Conservation (phyloP, 2,797 vertebrate genomes). For the Phataginus tetradactyla region DNA sequence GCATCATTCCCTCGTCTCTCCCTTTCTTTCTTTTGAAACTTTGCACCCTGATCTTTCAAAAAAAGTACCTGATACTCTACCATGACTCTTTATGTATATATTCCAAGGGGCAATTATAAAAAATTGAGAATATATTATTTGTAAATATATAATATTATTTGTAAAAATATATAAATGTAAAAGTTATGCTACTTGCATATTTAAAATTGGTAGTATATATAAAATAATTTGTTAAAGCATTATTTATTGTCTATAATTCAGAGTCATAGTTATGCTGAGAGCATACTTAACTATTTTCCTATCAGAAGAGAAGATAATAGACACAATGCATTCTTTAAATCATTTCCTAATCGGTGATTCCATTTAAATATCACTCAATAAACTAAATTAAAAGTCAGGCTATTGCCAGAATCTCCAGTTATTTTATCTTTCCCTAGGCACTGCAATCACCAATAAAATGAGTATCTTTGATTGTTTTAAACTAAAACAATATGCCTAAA, state of each 20-base stretch:
- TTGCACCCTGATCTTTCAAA: not conserved
- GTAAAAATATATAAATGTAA: not conserved
- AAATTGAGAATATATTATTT: not conserved
- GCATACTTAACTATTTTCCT: not conserved
- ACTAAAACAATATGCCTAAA: slow-evolving; percentile 13
- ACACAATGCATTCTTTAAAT: not conserved
- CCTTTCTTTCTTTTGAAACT: not conserved
- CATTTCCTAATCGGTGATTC: not conserved
- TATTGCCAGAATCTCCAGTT: not conserved
- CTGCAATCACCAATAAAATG: not conserved
- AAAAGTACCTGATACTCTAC: not conserved
- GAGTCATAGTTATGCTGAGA: not conserved
- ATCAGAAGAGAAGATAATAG: not conserved
- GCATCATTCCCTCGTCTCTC: not conserved
- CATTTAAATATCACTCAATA: slow-evolving; percentile 31
- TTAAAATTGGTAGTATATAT: not conserved
- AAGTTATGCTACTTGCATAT: not conserved
- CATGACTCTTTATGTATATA: not conserved
- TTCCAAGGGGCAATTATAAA: not conserved
- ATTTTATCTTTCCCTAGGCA: slow-evolving; percentile 48
- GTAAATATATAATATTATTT: not conserved
- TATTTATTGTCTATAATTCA: not conserved
- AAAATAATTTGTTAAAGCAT: not conserved
- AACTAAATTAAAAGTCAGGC: slow-evolving; percentile 40
- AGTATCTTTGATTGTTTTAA: not conserved